Evolutionary conservation across 2,797 vertebrate genomes (phyloP).

Genomic region (Trachurus trachurus): DNA sequence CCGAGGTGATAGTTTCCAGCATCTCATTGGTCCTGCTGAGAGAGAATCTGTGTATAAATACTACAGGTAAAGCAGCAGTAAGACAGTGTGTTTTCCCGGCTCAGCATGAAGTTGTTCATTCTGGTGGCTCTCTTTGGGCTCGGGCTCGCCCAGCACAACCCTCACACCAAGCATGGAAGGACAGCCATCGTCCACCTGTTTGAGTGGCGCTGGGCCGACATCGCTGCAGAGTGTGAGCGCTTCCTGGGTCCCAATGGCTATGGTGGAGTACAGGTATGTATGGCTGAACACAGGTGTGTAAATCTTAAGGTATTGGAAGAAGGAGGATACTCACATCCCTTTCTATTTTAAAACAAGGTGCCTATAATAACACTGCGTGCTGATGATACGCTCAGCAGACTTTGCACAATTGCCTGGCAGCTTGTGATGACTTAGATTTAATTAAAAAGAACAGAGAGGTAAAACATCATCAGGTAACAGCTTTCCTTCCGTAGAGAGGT

Average conservation of each 20-base stretch:
- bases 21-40: constrained; percentile 57
- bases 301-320: neutral
- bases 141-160: constrained; percentile 86
- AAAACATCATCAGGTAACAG: neutral
- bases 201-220: constrained; percentile 95
- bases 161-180: constrained; percentile 80
- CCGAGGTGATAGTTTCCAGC: constrained; percentile 8
- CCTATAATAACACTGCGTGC: neutral
- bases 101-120: constrained; percentile 86
- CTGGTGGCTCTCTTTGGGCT: constrained; percentile 80
- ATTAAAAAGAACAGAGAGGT: neutral
- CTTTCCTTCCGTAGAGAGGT: neutral
- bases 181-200: constrained; percentile 94
- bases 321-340: neutral
- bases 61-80: neutral
- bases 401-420: neutral
- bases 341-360: neutral
- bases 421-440: neutral
- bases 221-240: constrained; percentile 92
- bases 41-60: constrained; percentile 56
- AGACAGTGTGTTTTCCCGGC: constrained; percentile 2
- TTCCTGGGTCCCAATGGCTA: constrained; percentile 92
- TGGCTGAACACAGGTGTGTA: neutral
- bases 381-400: neutral
- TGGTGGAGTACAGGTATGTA: constrained; percentile 94